Base-by-base conservation (phyloP, 1,140 invertebrate genomes). In the Aphelenchoides avenae region DNA sequence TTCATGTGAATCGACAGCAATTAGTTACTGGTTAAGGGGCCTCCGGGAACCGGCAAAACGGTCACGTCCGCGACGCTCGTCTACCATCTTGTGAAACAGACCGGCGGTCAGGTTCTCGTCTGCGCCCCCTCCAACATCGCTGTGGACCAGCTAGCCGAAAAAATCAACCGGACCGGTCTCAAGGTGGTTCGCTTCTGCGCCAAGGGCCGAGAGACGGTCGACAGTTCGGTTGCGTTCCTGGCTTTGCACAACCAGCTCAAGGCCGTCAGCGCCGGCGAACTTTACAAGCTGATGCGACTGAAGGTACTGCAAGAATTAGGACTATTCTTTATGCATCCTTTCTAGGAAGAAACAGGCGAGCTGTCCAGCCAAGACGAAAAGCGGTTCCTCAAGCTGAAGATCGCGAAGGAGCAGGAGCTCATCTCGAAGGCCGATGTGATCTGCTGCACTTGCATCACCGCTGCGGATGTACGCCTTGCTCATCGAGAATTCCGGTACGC, bases 31-130 rank as follows among this genome's bases (percentile, higher is more conserved):
- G 9, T 62, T n/a, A 46, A 60, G 64, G 50, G 53, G 57, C n/a
- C 63, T 18, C 63, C 63, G 26, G 63, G 63, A 27, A 65, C 51
- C 79, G 80, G 84, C 1, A 98, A 99, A 80, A 99, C 95, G 0
- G 94, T 99, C 0, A 99, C 95, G 1, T 98, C 94, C 5, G 95
- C 95, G 0, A 96, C 94, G 0, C 92, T 99, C 69, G 94, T 99
- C 0, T 98, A 96, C 77, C 95, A 99, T 78, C 80, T 99, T 30
- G 91, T 92, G 0, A 89, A 93, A 77, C 89, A 94, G 74, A 87
- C 86, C 5, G 79, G 80, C 42, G 90, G 91, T 2, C 90, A 92
- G 0, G 91, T 98, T 0, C 79, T 99, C 0, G 95, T 99, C 0
- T 99, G 94, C 79, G 94, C 94, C 2, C 95, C 95, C 0, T 94